These are phyloP conservation scores for Cheilosia variabilis DNA, from an alignment of 2,888 invertebrate genomes.

Conservation along the genomic window DNA sequence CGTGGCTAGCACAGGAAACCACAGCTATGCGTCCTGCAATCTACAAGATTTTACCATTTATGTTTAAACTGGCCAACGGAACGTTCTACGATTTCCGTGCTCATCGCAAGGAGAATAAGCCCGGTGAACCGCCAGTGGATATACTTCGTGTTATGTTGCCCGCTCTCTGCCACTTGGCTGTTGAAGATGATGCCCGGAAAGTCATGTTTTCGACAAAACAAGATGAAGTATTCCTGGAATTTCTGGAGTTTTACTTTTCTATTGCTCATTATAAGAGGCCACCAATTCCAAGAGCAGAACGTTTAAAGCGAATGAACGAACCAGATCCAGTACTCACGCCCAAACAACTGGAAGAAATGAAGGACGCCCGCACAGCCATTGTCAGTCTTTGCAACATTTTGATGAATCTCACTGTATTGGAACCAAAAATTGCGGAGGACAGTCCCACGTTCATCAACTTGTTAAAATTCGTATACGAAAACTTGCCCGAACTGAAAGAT, in stretches of 20 bases:
- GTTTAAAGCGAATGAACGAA: constrained; percentile 89
- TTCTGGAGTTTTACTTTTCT: constrained; percentile 92
- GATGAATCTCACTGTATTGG: constrained; percentile 95
- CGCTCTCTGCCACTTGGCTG: constrained; percentile 94
- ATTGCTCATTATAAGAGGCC: constrained; percentile 94
- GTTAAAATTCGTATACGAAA: constrained; percentile 93
- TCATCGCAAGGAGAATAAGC: constrained; percentile 88
- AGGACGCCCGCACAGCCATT: constrained; percentile 92
- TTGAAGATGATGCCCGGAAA: constrained; percentile 94
- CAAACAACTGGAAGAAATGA: constrained; percentile 91
- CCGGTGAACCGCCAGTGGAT: constrained; percentile 86
- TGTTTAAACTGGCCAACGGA: constrained; percentile 91
- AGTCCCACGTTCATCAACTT: constrained; percentile 91
- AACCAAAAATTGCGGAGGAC: constrained; percentile 92
- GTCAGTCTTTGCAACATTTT: constrained; percentile 95
- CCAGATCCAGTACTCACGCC: constrained; percentile 91
- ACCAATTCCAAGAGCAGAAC: constrained; percentile 91
- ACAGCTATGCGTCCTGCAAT: constrained; percentile 93
- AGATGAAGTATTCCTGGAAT: constrained; percentile 92
- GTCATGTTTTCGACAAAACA: constrained; percentile 91
- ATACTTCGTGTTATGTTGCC: constrained; percentile 93
- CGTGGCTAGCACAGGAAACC: constrained; percentile 97
- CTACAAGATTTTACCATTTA: constrained; percentile 91
- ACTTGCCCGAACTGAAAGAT: constrained; percentile 92
- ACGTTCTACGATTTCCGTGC: constrained; percentile 90